phyloP scores from a whole-genome alignment of 2,797 vertebrate genomes.

The Gallirallus australis region DNA sequence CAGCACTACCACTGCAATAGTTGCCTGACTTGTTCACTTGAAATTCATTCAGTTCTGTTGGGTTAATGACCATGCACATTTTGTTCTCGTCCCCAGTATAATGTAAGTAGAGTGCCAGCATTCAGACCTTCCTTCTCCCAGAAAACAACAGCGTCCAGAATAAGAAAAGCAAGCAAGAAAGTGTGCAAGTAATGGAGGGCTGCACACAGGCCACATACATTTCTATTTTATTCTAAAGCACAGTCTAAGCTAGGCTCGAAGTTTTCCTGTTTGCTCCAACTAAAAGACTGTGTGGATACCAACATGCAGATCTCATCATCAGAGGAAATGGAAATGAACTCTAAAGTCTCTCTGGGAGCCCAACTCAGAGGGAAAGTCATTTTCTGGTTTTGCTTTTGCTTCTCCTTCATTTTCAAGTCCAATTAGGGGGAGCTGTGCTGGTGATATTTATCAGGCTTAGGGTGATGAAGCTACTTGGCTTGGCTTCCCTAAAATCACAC shows the following conservation, averaged over 20 bases:
- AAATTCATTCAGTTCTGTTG: neutral
- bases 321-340: neutral
- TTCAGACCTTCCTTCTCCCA: neutral
- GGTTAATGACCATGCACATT: neutral
- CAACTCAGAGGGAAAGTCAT: fast-evolving
- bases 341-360: neutral
- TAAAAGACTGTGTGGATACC: neutral
- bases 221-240: neutral
- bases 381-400: neutral
- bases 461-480: neutral
- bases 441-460: neutral
- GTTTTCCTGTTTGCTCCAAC: neutral
- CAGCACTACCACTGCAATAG: neutral
- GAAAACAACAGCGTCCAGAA: neutral
- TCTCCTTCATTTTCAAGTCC: neutral
- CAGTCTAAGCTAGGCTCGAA: neutral
- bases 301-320: neutral
- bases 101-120: neutral
- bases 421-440: neutral
- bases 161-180: neutral
- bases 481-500: neutral
- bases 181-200: neutral
- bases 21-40: neutral
- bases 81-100: neutral
- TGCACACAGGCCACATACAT: neutral